Evolutionary conservation across 2,113 vertebrate genomes (phyloP), one percentile per base, ranked within the genome.

Genomic region (Ondatra zibethicus): DNA sequence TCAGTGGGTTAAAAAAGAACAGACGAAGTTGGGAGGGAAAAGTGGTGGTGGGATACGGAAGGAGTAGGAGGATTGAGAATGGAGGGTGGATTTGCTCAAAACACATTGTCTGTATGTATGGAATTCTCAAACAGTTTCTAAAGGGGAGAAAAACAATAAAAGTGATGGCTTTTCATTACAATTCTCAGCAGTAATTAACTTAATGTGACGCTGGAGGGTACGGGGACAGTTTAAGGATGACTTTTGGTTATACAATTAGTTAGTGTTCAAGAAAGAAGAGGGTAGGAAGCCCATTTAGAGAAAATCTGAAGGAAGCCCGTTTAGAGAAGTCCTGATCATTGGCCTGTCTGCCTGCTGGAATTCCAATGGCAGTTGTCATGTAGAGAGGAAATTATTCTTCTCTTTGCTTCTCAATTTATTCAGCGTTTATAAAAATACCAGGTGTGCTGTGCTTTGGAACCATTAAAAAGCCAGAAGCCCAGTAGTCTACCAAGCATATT

Each of bases 381-480:
- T 47, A 90, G 58, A 55, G 63, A 90, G 88, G 42, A 90, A 98
- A 89, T 96, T 96, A 63, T 81, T 95, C 92, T 93, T 91, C 73
- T 87, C 50, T 96, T 92, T 94, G 61, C 76, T 92, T 97, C 75
- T 94, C 85, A 75, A 2, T 94, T 94, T 93, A 92, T 73, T 97
- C 50, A 80, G 61, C 47, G 17, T 52, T 96, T 25, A 88, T 75
- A 93, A 97, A 93, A 96, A 84, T 66, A 92, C 70, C 89, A 58
- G 42, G 42, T 85, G 36, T 93, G 25, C 73, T 23, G 19, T 94
- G 77, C 90, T 95, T 92, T 93, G 50, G 42, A 96, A 93, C 58
- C 45, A 29, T 55, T 89, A 89, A 96, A 82, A 94, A 81, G 29
- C 76, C 88, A 93, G 33, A 72, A 96, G n/a, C 78, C 78, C 33